Evolutionary conservation across 53 echinoderm and acorn worm genomes (phyloP), one percentile per base, ranked within the genome.

Genomic region (Actinopyga echinites): DNA sequence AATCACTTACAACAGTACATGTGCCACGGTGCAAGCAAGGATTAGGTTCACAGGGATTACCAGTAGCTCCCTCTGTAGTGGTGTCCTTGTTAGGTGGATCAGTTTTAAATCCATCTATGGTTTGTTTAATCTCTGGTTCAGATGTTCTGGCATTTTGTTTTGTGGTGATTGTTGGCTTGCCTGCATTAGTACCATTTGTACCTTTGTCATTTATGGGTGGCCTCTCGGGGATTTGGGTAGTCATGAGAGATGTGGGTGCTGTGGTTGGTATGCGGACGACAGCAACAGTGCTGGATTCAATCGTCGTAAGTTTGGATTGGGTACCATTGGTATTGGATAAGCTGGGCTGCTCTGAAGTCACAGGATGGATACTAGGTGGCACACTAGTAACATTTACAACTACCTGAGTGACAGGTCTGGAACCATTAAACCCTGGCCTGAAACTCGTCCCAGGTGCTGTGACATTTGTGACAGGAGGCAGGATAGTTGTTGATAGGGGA

Each of bases 11-110:
- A 6, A 85, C 82, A 7, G 40, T 79, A 69, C 96, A 96, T 28
- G 60, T 71, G 1, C 99, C 99, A 6, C 83, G 86, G 84, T 97
- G 90, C 30, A 44, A 36, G 62, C 99, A 97, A 22, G 99, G 99
- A 61, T 92, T 97, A 8, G 99, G 99, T 49, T 86, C 83, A 58
- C 99, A 97, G 2, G 60, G 75, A 19, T 44, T 25, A 49, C 49
- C 49, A 49, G 13, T 17, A 15, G 49, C 15, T 15, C 4, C 49
- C 3, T 49, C 49, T 15, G 49, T 17, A 2, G 49, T 49, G 49
- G 49, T 15, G 7, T 49, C 13, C 17, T 49, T 49, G 49, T 49
- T 17, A 49, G 49, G 49, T 5, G 49, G 49, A 15, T 49, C 17
- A 17, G 49, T 49, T 13, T 17, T 49, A 2, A 49, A 49, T 17